Base-by-base conservation (phyloP, 2,888 invertebrate genomes). In the Enchytraeus crypticus region DNA sequence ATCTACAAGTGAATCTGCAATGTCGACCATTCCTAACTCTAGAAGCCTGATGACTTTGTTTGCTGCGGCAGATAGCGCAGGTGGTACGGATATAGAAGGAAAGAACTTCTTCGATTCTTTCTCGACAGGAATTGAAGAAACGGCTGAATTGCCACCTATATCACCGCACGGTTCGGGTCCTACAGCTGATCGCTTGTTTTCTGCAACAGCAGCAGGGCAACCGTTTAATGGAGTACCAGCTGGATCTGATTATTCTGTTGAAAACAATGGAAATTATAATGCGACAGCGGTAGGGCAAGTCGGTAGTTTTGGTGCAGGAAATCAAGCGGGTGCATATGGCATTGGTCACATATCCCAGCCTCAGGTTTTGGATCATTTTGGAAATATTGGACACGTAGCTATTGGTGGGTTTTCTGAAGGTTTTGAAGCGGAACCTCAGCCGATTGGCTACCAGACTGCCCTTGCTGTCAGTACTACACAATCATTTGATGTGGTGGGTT, bases 41-140 rank as follows among this genome's bases (percentile, higher is more conserved):
- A 59, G 59, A 38, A 69, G 61, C 49, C 64, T 69, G 5, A 62
- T 62, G n/a, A 65, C 64, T 51, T 68, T 67, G 51, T 69, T 69
- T 55, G 57, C 54, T 2, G 64, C 60, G 47, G 49, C 47, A 18
- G 46, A 32, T 5, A 57, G 32, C 14, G 46, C 26, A 5, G 45
- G 54, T 14, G 57, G 59, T 43, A 51, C 26, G 3, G 66, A 68
- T 59, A 56, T 45, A 5, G 68, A 65, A n/a, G 68, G 66, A 11
- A 68, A 68, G 46, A 63, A 59, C 30, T 68, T 69, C 57, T 69
- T 69, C 64, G 69, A 69, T 49, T 57, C 63, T 14, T 69, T 69
- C 49, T 65, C 68, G 3, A 64, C 66, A 11, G 66, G 47, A 11
- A 38, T 11, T n/a, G 64, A 61, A 29, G 56, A 43, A 33, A 64